Conservation (phyloP, 2,888 invertebrate species). For the Drosophila tanythrix region DNA sequence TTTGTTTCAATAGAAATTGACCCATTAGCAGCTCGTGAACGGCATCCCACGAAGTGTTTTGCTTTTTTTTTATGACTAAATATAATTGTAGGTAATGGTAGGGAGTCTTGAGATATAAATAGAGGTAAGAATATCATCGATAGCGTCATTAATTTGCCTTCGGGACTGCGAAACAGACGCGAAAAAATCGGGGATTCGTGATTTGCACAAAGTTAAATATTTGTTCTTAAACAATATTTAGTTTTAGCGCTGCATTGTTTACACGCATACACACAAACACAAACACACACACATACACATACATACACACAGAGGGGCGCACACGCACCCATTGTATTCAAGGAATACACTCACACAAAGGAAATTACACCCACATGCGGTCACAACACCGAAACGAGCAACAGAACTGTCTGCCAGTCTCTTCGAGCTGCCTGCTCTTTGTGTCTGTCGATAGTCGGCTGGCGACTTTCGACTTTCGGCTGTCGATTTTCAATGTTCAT, state of each 20-base stretch:
- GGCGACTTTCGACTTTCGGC: conserved; percentile 41
- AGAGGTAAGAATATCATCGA: conserved; percentile 51
- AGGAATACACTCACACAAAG: conserved; percentile 32
- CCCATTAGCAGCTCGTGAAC: conserved; percentile 81
- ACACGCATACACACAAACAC: conserved; percentile 55
- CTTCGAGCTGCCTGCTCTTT: conserved; percentile 19
- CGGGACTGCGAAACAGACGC: conserved; percentile 18
- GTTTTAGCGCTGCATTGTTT: conserved; percentile 78
- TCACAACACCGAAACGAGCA: conserved; percentile 44
- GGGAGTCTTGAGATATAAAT: conserved; percentile 22
- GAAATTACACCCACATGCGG: conserved; percentile 45
- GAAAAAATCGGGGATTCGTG: conserved; percentile 65
- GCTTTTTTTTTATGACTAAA: conserved; percentile 53
- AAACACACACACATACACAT: conserved; percentile 30
- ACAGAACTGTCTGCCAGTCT: conserved; percentile 43
- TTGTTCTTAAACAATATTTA: conserved; percentile 80
- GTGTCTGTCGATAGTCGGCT: conserved; percentile 52
- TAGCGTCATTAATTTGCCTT: conserved; percentile 69
- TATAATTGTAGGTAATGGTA: conserved; percentile 37
- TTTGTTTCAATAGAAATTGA: conserved; percentile 72
- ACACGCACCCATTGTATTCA: conserved; percentile 34
- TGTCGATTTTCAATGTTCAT: conserved; percentile 57
- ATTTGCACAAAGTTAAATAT: conserved; percentile 77
- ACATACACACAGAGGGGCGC: not conserved
- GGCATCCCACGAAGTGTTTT: conserved; percentile 57